Evolutionary conservation across 2,113 vertebrate species (phyloP).

Genomic region (Gracilinanus agilis): DNA sequence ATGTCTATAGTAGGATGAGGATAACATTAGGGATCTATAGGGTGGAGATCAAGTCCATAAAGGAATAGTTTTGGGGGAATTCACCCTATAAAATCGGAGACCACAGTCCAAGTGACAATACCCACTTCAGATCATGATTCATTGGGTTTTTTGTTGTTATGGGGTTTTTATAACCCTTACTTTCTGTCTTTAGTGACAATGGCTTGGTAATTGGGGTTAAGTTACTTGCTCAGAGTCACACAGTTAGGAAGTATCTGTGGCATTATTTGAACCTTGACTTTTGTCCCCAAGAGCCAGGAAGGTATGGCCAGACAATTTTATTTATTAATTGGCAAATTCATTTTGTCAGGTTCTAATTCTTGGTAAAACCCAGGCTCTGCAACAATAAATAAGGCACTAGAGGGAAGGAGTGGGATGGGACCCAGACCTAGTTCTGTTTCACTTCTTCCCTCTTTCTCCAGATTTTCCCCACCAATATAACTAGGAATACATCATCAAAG

Average conservation of each 20-base stretch:
- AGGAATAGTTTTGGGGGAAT: neutral
- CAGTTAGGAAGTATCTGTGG: neutral
- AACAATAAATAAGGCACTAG: constrained; percentile 65
- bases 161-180: too few relatives aligned
- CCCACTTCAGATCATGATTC: neutral
- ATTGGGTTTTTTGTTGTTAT: too few relatives aligned
- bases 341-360: constrained; percentile 79
- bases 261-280: too few relatives aligned
- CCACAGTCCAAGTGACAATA: neutral
- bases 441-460: neutral
- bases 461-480: neutral
- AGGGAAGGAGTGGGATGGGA: neutral
- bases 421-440: neutral
- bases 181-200: too few relatives aligned
- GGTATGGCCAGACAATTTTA: constrained; percentile 73
- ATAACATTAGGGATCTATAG: neutral
- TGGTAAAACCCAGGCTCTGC: constrained; percentile 73
- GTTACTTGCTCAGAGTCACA: too few relatives aligned
- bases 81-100: neutral
- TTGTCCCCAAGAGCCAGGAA: constrained; percentile 44
- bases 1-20: neutral
- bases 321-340: constrained; percentile 79
- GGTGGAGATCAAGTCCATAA: neutral
- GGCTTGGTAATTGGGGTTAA: too few relatives aligned
- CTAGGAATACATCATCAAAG: fast-evolving